Evolutionary conservation across 37 sponge, comb jelly and placozoan species (phyloP).

Genomic region (Haliclona indistincta): DNA sequence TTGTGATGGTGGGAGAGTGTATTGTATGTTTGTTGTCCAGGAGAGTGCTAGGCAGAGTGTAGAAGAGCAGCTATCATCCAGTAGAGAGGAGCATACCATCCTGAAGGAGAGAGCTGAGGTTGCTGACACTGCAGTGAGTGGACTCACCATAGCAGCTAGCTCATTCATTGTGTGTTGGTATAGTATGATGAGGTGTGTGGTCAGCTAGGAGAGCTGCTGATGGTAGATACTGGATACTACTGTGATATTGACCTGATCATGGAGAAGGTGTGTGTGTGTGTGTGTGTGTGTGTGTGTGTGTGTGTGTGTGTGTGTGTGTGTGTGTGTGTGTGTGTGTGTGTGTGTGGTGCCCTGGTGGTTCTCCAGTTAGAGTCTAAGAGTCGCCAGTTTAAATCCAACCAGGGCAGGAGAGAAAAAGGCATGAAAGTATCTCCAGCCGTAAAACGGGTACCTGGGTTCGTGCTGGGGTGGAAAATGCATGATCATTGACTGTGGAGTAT

Average conservation of each 20-base stretch:
- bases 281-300: too few species aligned
- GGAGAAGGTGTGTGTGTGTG: neutral
- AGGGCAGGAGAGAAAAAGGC: too few species aligned
- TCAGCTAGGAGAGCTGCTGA: slow-evolving; percentile 32
- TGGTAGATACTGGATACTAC: slow-evolving; percentile 14
- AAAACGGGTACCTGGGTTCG: too few species aligned
- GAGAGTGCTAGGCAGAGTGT: neutral
- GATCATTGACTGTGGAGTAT: too few species aligned
- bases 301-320: too few species aligned
- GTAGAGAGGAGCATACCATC: neutral
- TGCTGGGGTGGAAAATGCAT: too few species aligned
- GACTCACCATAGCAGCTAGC: neutral
- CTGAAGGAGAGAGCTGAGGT: neutral
- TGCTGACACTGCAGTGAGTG: slow-evolving; percentile 11
- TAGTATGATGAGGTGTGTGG: slow-evolving; percentile 56
- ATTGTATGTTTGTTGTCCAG: neutral
- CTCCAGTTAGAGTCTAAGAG: too few species aligned
- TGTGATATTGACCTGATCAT: slow-evolving; percentile 28
- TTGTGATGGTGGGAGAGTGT: too few species aligned
- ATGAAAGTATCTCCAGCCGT: too few species aligned
- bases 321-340: too few species aligned
- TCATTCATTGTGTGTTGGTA: neutral
- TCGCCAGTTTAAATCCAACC: too few species aligned
- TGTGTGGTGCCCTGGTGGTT: too few species aligned
- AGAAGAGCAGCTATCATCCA: neutral